Conservation (phyloP, 2,888 invertebrate genomes). For the Stenodera caucasica region DNA sequence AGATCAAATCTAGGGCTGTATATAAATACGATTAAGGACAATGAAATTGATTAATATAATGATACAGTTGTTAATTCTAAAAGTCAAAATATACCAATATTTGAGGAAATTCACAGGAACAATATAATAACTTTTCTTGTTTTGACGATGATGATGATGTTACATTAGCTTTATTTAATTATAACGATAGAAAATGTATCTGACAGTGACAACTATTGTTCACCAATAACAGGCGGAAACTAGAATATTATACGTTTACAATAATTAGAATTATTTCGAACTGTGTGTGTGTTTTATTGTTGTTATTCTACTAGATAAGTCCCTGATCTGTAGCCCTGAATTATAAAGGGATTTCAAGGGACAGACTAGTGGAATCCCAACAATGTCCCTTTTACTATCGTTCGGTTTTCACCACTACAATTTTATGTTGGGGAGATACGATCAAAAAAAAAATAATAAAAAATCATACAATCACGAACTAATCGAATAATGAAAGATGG, state of each 20-base stretch:
- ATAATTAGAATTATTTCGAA: neutral
- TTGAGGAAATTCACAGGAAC: slow-evolving; percentile 11
- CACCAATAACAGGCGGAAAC: slow-evolving; percentile 46
- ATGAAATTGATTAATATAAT: slow-evolving; percentile 33
- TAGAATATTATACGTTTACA: no score
- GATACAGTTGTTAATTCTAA: slow-evolving; percentile 30
- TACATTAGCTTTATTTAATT: slow-evolving; percentile 47
- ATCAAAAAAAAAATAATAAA: no score
- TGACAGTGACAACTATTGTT: slow-evolving; percentile 51
- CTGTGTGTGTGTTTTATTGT: neutral
- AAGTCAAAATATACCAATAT: slow-evolving; percentile 14
- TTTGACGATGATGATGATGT: slow-evolving; percentile 19
- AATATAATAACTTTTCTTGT: slow-evolving; percentile 14
- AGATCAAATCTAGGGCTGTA: neutral
- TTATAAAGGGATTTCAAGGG: slow-evolving; percentile 14
- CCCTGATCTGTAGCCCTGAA: slow-evolving; percentile 30
- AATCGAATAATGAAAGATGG: no score
- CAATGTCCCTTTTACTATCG: no score
- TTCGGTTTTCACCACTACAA: no score
- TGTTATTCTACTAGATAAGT: slow-evolving; percentile 38
- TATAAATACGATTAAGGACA: slow-evolving; percentile 10
- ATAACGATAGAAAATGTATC: slow-evolving; percentile 43
- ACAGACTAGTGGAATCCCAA: no score
- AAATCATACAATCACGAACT: no score
- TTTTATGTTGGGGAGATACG: no score